Evolutionary conservation across 2,888 invertebrate species (phyloP).

Genomic region (Lasioglossum villosulum): DNA sequence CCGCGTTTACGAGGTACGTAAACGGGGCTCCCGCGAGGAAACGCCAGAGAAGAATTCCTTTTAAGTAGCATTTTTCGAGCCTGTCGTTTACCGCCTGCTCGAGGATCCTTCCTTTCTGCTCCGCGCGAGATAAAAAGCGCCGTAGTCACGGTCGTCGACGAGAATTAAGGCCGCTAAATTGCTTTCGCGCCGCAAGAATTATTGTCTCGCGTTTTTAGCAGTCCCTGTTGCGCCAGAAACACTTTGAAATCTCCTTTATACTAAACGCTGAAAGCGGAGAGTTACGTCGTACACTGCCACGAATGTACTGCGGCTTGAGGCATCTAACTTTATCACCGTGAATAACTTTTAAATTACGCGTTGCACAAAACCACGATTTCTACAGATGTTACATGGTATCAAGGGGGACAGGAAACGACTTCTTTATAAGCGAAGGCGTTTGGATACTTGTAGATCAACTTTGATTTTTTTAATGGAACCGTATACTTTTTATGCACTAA

Average conservation of each 20-base stretch:
- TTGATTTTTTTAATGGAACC: no score
- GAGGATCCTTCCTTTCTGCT: slow-evolving; percentile 53
- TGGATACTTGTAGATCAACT: no score
- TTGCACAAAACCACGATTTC: background rate
- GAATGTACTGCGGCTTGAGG: background rate
- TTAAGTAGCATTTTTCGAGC: slow-evolving; percentile 61
- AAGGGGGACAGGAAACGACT: background rate
- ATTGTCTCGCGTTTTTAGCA: background rate
- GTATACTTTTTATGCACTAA: no score
- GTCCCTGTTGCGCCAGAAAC: background rate
- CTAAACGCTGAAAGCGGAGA: background rate
- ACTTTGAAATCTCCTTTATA: background rate
- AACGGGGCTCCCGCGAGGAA: slow-evolving; percentile 48
- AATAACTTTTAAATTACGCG: background rate
- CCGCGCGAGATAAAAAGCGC: slow-evolving; percentile 39
- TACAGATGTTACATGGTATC: background rate
- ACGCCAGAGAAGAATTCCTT: slow-evolving; percentile 49
- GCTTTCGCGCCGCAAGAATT: slow-evolving; percentile 16
- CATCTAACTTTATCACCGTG: background rate
- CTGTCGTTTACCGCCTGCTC: slow-evolving; percentile 44
- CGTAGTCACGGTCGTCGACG: slow-evolving; percentile 14
- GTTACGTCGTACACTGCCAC: background rate
- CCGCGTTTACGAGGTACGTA: slow-evolving; percentile 56
- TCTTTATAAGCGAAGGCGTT: background rate
- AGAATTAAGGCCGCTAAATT: slow-evolving; percentile 54